phyloP scores from a whole-genome alignment of 2,113 vertebrate genomes.

The Rhipidura dahli region DNA sequence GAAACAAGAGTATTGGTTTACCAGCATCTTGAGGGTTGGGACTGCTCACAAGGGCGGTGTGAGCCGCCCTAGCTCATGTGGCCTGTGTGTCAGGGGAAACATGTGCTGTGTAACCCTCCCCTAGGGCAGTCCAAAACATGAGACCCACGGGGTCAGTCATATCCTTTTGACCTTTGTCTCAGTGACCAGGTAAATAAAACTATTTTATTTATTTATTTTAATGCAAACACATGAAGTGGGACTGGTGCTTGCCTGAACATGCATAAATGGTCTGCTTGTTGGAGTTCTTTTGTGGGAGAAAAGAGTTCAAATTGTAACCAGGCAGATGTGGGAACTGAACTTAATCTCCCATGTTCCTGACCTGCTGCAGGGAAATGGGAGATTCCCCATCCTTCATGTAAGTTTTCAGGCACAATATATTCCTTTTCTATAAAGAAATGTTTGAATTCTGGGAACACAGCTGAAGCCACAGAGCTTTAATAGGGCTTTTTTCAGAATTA shows the following conservation, averaged over 20 bases:
- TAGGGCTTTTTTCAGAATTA: background rate
- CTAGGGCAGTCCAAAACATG: background rate
- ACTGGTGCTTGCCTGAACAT: background rate
- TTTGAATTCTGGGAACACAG: background rate
- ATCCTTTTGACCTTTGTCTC: background rate
- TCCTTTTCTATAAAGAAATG: background rate
- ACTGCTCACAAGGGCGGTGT: background rate
- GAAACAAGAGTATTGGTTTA: conserved; percentile 3
- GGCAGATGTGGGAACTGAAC: background rate
- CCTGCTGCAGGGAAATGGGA: background rate
- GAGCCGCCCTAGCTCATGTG: background rate
- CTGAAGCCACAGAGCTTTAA: background rate
- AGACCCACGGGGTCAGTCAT: background rate
- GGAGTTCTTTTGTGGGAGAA: background rate
- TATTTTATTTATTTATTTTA: no score
- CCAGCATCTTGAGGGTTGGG: background rate
- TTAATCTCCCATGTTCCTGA: background rate
- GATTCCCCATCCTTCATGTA: background rate
- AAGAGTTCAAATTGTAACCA: background rate
- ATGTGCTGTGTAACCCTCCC: background rate
- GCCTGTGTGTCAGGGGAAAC: background rate
- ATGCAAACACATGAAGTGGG: background rate
- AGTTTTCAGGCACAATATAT: background rate
- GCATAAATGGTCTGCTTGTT: background rate
- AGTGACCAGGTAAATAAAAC: background rate